phyloP scores from a whole-genome alignment of 2,888 invertebrate genomes.

The Osmoderma eremita region DNA sequence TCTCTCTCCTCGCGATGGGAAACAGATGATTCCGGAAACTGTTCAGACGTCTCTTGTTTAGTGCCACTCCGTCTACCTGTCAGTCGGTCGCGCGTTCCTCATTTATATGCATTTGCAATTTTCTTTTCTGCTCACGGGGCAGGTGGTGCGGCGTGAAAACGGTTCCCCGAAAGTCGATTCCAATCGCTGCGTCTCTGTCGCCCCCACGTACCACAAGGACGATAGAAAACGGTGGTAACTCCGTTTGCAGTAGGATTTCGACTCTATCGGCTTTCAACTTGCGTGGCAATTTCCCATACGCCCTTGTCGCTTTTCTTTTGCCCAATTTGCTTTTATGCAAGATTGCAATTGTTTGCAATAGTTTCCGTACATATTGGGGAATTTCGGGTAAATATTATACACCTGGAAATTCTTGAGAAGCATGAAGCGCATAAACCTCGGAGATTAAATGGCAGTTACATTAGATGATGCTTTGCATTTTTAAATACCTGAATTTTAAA shows the following conservation, averaged over 20 bases:
- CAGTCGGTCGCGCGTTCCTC: constrained; percentile 41
- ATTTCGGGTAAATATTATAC: no score
- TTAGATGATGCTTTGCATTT: no score
- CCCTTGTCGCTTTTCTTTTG: no score
- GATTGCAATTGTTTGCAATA: no score
- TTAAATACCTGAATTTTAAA: no score
- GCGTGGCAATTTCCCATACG: no score
- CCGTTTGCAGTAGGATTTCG: constrained; percentile 8
- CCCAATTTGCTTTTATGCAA: no score
- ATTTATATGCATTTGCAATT: constrained; percentile 51
- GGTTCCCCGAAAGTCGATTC: constrained; percentile 17
- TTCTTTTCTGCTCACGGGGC: constrained; percentile 41
- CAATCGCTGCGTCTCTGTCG: constrained; percentile 7
- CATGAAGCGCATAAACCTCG: no score
- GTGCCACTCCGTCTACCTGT: constrained; percentile 36
- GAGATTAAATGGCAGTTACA: no score
- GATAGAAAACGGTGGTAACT: not conserved
- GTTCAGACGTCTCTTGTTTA: constrained; percentile 37
- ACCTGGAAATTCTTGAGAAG: no score
- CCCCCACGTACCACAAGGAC: not conserved
- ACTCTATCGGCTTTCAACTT: constrained; percentile 10
- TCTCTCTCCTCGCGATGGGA: constrained; percentile 24
- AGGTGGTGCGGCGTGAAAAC: constrained; percentile 30
- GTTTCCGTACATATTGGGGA: no score
- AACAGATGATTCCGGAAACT: constrained; percentile 37